A percentile compares a stretch with the other conserved stretches of the same genome.
Conservation (phyloP, 1,140 invertebrate species). For the Bombus sylvicola region DNA sequence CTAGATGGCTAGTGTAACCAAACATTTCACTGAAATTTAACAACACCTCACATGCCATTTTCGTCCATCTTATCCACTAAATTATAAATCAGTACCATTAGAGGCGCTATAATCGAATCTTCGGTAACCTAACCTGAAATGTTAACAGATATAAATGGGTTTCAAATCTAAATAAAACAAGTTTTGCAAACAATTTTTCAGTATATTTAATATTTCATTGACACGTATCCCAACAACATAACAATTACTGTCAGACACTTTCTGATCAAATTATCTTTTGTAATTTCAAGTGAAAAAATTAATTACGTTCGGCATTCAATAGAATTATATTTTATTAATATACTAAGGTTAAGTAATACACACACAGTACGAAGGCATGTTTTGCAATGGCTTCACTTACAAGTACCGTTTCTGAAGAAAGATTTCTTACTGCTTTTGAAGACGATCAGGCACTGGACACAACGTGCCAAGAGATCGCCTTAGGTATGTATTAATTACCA, state of each 20-base stretch:
- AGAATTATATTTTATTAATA: slow-evolving; percentile 9
- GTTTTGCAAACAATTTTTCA: background rate
- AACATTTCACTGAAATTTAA: slow-evolving; percentile 83
- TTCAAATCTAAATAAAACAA: slow-evolving; percentile 31
- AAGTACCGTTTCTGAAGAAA: slow-evolving; percentile 65
- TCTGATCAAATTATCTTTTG: background rate
- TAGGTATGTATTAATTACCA: slow-evolving; percentile 65
- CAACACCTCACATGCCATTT: slow-evolving; percentile 80
- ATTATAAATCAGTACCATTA: slow-evolving; percentile 41
- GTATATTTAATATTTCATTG: background rate
- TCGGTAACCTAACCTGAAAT: slow-evolving; percentile 36
- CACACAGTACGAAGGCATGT: slow-evolving; percentile 15
- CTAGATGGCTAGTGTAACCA: slow-evolving; percentile 81
- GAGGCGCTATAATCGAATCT: slow-evolving; percentile 51
- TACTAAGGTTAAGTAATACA: slow-evolving; percentile 48
- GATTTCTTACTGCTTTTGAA: slow-evolving; percentile 59
- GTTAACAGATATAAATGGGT: background rate
- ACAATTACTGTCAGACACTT: background rate
- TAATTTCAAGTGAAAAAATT: background rate
- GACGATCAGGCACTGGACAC: slow-evolving; percentile 60
- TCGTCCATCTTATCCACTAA: slow-evolving; percentile 77
- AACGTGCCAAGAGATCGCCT: slow-evolving; percentile 70
- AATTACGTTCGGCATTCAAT: background rate
- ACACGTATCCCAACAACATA: background rate
- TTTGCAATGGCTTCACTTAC: slow-evolving; percentile 60